Evolutionary conservation across 2,888 invertebrate genomes (phyloP), one percentile per base, ranked within the genome.

Genomic region (Emesis russula): DNA sequence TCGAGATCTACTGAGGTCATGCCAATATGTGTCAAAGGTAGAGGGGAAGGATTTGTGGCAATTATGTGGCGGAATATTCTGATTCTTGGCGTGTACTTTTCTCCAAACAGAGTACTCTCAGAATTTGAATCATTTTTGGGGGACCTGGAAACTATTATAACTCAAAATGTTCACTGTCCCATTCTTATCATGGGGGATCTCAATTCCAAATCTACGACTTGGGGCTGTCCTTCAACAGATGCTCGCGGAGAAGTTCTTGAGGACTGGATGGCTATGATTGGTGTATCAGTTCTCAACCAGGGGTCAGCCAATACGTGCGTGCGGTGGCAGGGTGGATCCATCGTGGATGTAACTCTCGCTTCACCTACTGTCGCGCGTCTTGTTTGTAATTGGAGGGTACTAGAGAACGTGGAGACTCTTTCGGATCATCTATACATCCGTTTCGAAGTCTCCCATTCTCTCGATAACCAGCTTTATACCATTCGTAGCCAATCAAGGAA

Each of bases 241-340:
- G 85, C 81, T 0, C 82, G 85, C 0, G 93, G 91, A 1, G 73
- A 63, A 36, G 48, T 36, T 0, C 58, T 93, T 0, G 89, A 90
- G 48, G 88, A 85, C 1, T 92, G 92, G 92, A 33, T 31, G 38
- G 44, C 41, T 7, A 15, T n/a, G 4, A 66, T 44, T 4, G 92
- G 89, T 0, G 83, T 94, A 0, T 9, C 36, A 0, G n/a, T 90
- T 0, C 15, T 90, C 0, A 94, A 94, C 68, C 73, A 73, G 13
- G 93, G 93, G 0, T 83, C 83, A 3, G 81, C 77, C 1, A 33
- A 84, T 6, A 79, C 79, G 41, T 79, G 68, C 31, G 70, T 44
- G 44, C 41, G 79, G 7, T 48, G 36, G 91, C 91, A 44, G 80
- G 93, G 93, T 1, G 90, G 86, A 0, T 93, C 92, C 3, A 87